Evolutionary conservation across 2,888 invertebrate species (phyloP).

Genomic region (Lasioglossum figueresi): DNA sequence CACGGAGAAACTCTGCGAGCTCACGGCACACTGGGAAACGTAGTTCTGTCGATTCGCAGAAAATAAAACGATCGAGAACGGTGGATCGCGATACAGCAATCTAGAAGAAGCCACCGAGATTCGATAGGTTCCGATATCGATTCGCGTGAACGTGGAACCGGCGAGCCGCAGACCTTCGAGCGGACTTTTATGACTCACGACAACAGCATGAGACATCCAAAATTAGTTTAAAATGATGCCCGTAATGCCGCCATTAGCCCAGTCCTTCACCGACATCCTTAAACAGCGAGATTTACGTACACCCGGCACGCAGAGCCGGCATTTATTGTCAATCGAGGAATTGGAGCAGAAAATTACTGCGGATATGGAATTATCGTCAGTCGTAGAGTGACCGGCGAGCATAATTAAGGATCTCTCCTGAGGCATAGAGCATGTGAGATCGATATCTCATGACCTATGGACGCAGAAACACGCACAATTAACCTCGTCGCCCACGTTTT

Average conservation of each 20-base stretch:
- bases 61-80: background rate
- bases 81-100: background rate
- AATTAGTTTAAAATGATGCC: slow-evolving; percentile 45
- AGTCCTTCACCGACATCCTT: slow-evolving; percentile 59
- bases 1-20: background rate
- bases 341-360: slow-evolving; percentile 33
- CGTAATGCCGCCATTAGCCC: slow-evolving; percentile 43
- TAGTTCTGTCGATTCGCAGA: background rate
- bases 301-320: slow-evolving; percentile 39
- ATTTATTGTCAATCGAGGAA: slow-evolving; percentile 54
- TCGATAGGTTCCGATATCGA: slow-evolving; percentile 15
- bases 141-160: background rate
- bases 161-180: background rate
- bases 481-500: background rate
- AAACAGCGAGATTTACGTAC: slow-evolving; percentile 46
- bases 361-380: slow-evolving; percentile 22
- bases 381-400: background rate
- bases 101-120: background rate
- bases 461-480: background rate
- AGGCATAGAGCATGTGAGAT: background rate
- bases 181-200: background rate
- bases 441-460: background rate
- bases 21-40: background rate
- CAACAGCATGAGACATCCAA: slow-evolving; percentile 38
- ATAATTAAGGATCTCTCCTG: background rate